phyloP scores from a whole-genome alignment of 1,140 invertebrate genomes.

The Euwallacea similis region DNA sequence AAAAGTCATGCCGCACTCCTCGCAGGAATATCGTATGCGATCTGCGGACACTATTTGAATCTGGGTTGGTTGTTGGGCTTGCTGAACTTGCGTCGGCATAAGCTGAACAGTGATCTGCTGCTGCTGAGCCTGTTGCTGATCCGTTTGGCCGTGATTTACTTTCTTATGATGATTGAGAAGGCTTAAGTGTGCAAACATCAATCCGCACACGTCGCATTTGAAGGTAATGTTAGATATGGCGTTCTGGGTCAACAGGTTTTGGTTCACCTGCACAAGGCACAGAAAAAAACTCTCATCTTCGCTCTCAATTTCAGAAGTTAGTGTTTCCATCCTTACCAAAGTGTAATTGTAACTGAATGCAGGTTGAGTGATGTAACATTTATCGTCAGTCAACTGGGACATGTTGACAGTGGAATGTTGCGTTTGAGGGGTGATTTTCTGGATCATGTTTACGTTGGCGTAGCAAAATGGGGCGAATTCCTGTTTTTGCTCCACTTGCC shows the following conservation, averaged over 20 bases:
- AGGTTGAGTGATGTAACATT: conserved; percentile 71
- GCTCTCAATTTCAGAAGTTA: neutral
- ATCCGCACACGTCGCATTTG: conserved; percentile 82
- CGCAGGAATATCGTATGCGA: conserved; percentile 61
- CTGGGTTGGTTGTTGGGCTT: conserved; percentile 52
- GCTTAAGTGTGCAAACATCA: conserved; percentile 78
- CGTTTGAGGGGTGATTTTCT: conserved; percentile 59
- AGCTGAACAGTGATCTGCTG: conserved; percentile 59
- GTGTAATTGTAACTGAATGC: conserved; percentile 67
- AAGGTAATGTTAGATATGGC: conserved; percentile 79
- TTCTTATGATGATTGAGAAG: conserved; percentile 80
- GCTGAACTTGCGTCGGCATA: conserved; percentile 44
- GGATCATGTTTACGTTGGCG: conserved; percentile 68
- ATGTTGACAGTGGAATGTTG: conserved; percentile 63
- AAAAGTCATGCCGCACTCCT: conserved; percentile 62
- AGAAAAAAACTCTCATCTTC: too few relatives aligned
- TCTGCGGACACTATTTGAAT: conserved; percentile 66
- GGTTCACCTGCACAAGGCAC: conserved; percentile 46
- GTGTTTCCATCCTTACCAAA: conserved; percentile 37
- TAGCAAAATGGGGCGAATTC: conserved; percentile 68
- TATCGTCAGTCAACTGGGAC: conserved; percentile 65
- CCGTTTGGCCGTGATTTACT: conserved; percentile 66
- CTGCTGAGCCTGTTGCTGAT: conserved; percentile 55
- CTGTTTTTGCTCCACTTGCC: conserved; percentile 46
- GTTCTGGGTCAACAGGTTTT: conserved; percentile 67